These are phyloP conservation scores for Amazona vittata DNA, from an alignment of 2,113 vertebrate genomes.

Conservation along the genomic window DNA sequence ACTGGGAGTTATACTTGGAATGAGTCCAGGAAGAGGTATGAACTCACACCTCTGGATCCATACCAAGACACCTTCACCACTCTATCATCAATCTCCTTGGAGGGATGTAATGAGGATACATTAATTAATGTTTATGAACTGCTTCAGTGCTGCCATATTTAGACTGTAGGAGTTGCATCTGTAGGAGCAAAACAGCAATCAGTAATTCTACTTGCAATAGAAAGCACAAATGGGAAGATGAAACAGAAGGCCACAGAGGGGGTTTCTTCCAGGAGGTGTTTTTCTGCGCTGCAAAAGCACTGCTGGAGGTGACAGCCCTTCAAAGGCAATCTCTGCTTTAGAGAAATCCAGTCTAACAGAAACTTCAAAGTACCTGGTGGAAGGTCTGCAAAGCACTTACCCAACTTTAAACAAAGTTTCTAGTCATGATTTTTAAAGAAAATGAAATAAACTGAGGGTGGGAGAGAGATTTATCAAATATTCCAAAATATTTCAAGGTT, in stretches of 20 bases:
- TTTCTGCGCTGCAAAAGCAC: background rate
- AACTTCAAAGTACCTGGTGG: background rate
- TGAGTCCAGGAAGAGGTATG: background rate
- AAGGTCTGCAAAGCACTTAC: background rate
- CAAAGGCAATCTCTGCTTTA: background rate
- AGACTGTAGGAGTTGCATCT: constrained; percentile 14
- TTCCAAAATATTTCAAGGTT: constrained; percentile 56
- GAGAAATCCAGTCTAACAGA: background rate
- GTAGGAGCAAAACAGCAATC: background rate
- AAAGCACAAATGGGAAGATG: background rate
- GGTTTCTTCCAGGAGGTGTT: background rate
- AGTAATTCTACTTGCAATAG: background rate
- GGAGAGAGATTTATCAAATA: constrained; percentile 39
- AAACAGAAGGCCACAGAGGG: background rate
- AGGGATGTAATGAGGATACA: constrained; percentile 18
- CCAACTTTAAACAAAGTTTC: background rate
- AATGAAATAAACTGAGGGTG: background rate
- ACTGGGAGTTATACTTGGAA: constrained; percentile 32
- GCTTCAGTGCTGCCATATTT: constrained; percentile 44
- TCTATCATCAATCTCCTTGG: constrained; percentile 26
- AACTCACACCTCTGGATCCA: constrained; percentile 44
- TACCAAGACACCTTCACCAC: constrained; percentile 10
- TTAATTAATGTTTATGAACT: constrained; percentile 52
- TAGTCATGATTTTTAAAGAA: background rate
- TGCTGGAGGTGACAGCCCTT: background rate